A percentile compares a stretch with the other conserved stretches of the same genome.
Evolutionary conservation across 2,888 invertebrate species (phyloP).

Genomic region (Lymantria monacha): DNA sequence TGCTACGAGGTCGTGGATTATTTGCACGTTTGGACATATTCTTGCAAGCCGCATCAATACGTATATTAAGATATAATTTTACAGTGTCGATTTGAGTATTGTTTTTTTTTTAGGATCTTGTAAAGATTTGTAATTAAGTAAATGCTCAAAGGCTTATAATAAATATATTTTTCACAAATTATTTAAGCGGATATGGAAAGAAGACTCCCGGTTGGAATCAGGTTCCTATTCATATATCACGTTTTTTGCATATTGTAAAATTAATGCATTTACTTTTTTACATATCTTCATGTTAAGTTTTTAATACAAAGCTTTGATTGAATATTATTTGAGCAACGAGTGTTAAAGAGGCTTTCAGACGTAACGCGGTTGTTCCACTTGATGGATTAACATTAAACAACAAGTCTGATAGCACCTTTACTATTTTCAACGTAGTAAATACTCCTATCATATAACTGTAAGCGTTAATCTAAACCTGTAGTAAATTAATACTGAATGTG

Average conservation of each 20-base stretch:
- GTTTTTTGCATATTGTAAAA: neutral
- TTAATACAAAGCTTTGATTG: slow-evolving; percentile 25
- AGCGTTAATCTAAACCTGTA: slow-evolving; percentile 66
- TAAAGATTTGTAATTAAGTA: slow-evolving; percentile 28
- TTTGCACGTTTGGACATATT: slow-evolving; percentile 75
- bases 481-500: slow-evolving; percentile 67
- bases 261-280: slow-evolving; percentile 13
- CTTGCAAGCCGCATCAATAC: slow-evolving; percentile 58
- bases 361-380: slow-evolving; percentile 14
- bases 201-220: slow-evolving; percentile 1
- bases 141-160: neutral
- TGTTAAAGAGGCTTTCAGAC: slow-evolving; percentile 32
- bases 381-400: slow-evolving; percentile 5
- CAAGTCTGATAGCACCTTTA: slow-evolving; percentile 36
- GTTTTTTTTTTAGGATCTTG: slow-evolving; percentile 30
- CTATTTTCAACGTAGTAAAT: slow-evolving; percentile 50
- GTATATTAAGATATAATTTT: slow-evolving; percentile 51
- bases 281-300: slow-evolving; percentile 22
- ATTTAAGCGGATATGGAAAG: slow-evolving; percentile 3
- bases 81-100: slow-evolving; percentile 42
- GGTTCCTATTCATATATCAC: slow-evolving; percentile 12
- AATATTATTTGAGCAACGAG: slow-evolving; percentile 37
- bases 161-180: slow-evolving; percentile 4
- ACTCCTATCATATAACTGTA: slow-evolving; percentile 54
- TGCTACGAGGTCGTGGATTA: slow-evolving; percentile 56